phyloP scores from a whole-genome alignment of 2,113 vertebrate species.

The Hydropotes inermis region DNA sequence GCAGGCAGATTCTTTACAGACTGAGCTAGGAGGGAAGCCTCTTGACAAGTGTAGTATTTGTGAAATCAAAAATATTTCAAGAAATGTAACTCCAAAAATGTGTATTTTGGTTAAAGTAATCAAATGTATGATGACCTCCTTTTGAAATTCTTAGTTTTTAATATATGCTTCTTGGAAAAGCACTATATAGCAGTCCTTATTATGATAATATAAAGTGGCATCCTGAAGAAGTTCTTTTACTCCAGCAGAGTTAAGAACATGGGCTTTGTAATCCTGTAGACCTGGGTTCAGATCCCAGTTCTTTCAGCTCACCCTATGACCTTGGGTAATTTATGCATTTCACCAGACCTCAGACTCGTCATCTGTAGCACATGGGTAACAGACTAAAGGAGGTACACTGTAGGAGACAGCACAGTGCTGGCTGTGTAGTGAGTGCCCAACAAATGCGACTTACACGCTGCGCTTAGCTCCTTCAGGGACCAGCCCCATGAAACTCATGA shows the following conservation, averaged over 20 bases:
- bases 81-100: neutral
- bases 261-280: slow-evolving; percentile 18
- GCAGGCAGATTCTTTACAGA: neutral
- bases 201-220: neutral
- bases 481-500: rapidly evolving
- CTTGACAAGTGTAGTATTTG: neutral
- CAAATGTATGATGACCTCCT: neutral
- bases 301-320: neutral
- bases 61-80: neutral
- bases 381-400: neutral
- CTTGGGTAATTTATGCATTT: neutral
- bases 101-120: neutral
- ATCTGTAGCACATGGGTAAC: neutral
- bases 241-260: slow-evolving; percentile 40
- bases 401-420: neutral
- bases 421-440: neutral
- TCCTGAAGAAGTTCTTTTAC: slow-evolving; percentile 28
- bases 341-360: neutral
- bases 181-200: neutral
- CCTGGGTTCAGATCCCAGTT: slow-evolving; percentile 27
- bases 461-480: neutral
- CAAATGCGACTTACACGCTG: neutral
- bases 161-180: neutral
- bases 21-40: neutral
- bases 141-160: neutral